Conservation (phyloP, 2,113 vertebrate genomes). For the Cyphomyrus plagiostoma region DNA sequence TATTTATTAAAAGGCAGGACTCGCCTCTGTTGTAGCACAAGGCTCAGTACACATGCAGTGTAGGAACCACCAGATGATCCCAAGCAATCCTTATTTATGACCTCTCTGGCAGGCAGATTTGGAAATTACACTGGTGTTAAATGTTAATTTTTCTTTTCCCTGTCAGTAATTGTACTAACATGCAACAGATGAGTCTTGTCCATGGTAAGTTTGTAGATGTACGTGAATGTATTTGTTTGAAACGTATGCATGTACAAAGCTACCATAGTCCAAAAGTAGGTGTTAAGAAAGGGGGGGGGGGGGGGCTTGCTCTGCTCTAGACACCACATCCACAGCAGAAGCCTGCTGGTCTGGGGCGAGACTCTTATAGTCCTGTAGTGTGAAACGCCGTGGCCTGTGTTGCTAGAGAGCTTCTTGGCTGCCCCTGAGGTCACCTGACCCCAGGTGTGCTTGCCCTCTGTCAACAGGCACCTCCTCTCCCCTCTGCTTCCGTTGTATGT, state of each 20-base stretch:
- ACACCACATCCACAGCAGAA: background rate
- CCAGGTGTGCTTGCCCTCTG: background rate
- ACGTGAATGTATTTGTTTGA: constrained; percentile 26
- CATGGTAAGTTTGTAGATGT: constrained; percentile 24
- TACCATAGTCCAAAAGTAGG: background rate
- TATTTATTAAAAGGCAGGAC: background rate
- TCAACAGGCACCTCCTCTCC: background rate
- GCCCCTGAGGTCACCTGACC: background rate
- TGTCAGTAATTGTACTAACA: constrained; percentile 32
- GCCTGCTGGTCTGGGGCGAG: background rate
- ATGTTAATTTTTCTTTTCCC: constrained; percentile 32
- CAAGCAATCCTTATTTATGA: constrained; percentile 31
- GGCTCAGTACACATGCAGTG: background rate
- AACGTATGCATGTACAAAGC: background rate
- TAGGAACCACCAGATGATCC: constrained; percentile 19
- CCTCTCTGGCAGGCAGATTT: constrained; percentile 31
- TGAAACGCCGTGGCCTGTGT: background rate
- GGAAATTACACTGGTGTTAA: constrained; percentile 35
- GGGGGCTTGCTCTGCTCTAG: background rate
- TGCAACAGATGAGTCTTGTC: constrained; percentile 38
- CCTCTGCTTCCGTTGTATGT: background rate
- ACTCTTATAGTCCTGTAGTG: background rate
- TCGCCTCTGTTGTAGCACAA: background rate
- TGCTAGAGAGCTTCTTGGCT: background rate
- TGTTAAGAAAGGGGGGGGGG: background rate